These are phyloP conservation scores for Tetramorium parvispinum DNA, from an alignment of 1,140 invertebrate species.

Conservation along the genomic window DNA sequence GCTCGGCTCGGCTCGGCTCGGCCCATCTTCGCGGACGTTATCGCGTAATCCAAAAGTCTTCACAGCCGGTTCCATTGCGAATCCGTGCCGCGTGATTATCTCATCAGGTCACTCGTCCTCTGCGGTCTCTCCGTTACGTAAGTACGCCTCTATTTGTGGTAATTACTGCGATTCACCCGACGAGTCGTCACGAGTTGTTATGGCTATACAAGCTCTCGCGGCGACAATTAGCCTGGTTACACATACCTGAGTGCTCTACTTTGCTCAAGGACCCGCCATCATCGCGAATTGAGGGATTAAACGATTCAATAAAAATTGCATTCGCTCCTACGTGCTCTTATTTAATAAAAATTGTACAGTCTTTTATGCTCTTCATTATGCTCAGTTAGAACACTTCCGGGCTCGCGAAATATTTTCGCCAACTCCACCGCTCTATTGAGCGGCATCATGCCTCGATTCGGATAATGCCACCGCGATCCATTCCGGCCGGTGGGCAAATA, in stretches of 20 bases:
- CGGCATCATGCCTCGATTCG: neutral
- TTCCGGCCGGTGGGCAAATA: slow-evolving; percentile 14
- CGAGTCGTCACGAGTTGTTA: neutral
- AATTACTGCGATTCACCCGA: slow-evolving; percentile 11
- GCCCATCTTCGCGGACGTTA: neutral
- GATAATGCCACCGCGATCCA: neutral
- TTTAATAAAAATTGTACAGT: neutral
- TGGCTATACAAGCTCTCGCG: neutral
- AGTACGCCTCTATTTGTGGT: slow-evolving; percentile 27
- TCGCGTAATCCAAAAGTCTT: slow-evolving; percentile 4
- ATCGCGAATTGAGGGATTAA: neutral
- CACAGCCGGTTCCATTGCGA: neutral
- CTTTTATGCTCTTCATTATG: neutral
- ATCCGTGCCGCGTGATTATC: slow-evolving; percentile 26
- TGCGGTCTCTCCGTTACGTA: slow-evolving; percentile 37
- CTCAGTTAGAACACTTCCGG: no score
- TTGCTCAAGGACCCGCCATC: neutral
- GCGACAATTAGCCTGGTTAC: slow-evolving; percentile 1
- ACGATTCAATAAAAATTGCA: neutral
- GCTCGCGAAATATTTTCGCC: neutral
- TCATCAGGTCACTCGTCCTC: slow-evolving; percentile 2
- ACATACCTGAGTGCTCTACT: neutral
- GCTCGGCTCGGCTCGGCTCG: neutral
- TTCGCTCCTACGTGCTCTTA: no score
- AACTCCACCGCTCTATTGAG: neutral